Percentiles rank a stretch among this genome's conserved stretches.
phyloP scores from a whole-genome alignment of 2,797 vertebrate species.

The Cyprinodon diabolis region DNA sequence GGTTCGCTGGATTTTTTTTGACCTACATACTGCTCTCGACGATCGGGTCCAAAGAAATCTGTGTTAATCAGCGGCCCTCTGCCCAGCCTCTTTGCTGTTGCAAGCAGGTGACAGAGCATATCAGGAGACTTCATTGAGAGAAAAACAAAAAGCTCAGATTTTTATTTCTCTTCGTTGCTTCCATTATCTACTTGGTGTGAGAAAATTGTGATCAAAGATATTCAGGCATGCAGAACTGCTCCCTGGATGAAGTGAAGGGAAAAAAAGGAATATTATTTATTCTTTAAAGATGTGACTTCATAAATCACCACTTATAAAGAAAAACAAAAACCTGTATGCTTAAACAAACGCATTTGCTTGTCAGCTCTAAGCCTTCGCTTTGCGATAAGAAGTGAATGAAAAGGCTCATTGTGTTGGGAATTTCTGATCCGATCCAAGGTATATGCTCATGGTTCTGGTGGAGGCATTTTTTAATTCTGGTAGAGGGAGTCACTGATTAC shows the following conservation, averaged over 20 bases:
- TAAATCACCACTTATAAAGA: neutral
- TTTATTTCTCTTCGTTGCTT: slow-evolving; percentile 50
- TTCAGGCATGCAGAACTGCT: neutral
- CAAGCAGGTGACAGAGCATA: slow-evolving; percentile 66
- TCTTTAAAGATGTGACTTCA: neutral
- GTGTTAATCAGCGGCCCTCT: slow-evolving; percentile 68
- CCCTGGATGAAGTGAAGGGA: neutral
- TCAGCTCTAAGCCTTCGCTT: neutral
- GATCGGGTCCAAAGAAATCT: slow-evolving; percentile 62
- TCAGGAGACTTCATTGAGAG: slow-evolving; percentile 70
- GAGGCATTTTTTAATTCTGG: neutral
- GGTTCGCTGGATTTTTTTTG: slow-evolving; percentile 49
- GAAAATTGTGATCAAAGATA: slow-evolving; percentile 3
- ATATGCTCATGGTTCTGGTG: neutral
- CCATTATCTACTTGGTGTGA: slow-evolving; percentile 5
- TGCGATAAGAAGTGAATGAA: neutral
- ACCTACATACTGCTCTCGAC: slow-evolving; percentile 71
- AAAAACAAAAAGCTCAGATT: slow-evolving; percentile 70
- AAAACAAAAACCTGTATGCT: neutral
- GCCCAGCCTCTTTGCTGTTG: slow-evolving; percentile 43
- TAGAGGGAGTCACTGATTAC: neutral
- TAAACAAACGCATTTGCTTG: neutral
- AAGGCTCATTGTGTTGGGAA: neutral
- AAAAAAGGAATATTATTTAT: neutral
- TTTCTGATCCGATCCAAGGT: neutral